Conservation (phyloP, 2,797 vertebrate genomes). For the Pogonophryne albipinna region DNA sequence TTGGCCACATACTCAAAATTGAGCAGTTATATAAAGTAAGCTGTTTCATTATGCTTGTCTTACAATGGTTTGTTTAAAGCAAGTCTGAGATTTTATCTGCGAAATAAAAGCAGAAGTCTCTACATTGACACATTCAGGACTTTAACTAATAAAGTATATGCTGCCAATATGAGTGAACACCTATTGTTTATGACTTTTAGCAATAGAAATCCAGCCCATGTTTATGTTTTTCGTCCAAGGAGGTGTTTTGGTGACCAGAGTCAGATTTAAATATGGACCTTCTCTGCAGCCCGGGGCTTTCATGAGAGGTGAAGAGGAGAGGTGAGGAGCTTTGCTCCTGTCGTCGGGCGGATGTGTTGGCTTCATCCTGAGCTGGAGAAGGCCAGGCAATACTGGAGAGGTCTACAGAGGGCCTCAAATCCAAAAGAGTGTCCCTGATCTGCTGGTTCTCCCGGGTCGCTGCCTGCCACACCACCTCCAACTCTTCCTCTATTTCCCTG, state of each 20-base stretch:
- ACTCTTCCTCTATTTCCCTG: constrained; percentile 89
- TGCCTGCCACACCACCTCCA: constrained; percentile 92
- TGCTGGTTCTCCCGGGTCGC: constrained; percentile 89
- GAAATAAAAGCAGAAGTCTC: neutral
- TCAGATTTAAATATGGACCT: constrained; percentile 19
- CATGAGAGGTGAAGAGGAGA: constrained; percentile 1
- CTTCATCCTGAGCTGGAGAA: constrained; percentile 30
- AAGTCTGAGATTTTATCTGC: neutral
- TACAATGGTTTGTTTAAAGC: too few relatives aligned
- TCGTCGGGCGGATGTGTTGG: constrained; percentile 13
- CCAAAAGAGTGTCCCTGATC: constrained; percentile 83
- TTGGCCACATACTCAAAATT: constrained; percentile 8
- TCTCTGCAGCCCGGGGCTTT: constrained; percentile 20
- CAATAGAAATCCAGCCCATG: constrained; percentile 67
- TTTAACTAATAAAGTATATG: neutral
- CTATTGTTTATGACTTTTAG: constrained; percentile 35
- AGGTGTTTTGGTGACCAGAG: constrained; percentile 19
- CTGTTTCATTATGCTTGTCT: neutral
- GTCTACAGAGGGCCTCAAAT: constrained; percentile 35
- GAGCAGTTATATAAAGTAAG: neutral
- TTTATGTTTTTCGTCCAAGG: constrained; percentile 38
- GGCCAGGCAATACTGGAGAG: neutral
- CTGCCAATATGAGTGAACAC: neutral
- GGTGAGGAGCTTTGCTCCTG: neutral
- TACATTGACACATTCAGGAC: neutral